Evolutionary conservation across 2,888 invertebrate species (phyloP), one percentile per base, ranked within the genome.

Genomic region (Drosophila rubida): DNA sequence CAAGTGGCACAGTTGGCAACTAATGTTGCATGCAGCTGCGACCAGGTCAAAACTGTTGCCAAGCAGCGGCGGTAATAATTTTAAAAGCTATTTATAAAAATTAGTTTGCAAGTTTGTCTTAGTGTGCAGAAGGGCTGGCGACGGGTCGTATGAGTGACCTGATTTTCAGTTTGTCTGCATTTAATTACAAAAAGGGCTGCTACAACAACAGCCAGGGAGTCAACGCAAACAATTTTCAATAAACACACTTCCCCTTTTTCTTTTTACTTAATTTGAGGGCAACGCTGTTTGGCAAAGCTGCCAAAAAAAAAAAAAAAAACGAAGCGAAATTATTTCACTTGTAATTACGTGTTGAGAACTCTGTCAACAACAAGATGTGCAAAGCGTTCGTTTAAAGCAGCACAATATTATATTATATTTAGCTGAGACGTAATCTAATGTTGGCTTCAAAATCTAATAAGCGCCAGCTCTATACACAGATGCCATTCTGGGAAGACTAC

Each of bases 171-270:
- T 84, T 74, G 78, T 73, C 85, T 84, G 73, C 84, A 78, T 76
- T 84, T 82, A 87, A 82, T 84, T 87, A 82, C 78, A 73, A 71
- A 82, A 75, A 69, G 68, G 69, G 80, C 70, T 68, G 78, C 61
- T 69, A 27, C 60, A 65, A 41, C 55, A 73, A 63, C 82, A 19
- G 19, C 3, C 51, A 63, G 57, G 70, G 72, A 75, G 62, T 53
- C 72, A 70, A 70, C 69, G 63, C 64, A 83, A 86, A 80, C 80
- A 78, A 86, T 75, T 81, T 83, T 83, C 68, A 83, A 86, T 86
- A 86, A 78, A 83, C 83, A 78, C 77, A 80, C 57, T 7, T 14
- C 32, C 27, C n/a, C 19, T 14, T 39, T 32, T 46, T 23, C 19
- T 13, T 51, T 48, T 44, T 25, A 35, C 42, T 30, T 42, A 67